Evolutionary conservation across 2,797 vertebrate species (phyloP).

Genomic region (Amazona finschi): DNA sequence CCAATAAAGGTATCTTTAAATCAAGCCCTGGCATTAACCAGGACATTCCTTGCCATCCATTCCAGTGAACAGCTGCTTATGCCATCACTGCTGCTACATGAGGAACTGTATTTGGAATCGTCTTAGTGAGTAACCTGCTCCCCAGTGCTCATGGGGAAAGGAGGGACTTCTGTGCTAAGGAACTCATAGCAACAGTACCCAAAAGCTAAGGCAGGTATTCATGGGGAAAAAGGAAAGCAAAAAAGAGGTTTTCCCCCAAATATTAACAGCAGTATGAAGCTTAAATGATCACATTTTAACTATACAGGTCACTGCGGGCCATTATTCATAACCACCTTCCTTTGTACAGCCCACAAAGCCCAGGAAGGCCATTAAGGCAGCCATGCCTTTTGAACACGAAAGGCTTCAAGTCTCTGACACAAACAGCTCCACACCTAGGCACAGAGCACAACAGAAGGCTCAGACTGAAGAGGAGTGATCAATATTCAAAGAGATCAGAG

Average conservation of each 20-base stretch:
- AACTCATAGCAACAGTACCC: background rate
- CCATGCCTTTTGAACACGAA: background rate
- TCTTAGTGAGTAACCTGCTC: background rate
- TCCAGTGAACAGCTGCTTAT: background rate
- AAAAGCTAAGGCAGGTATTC: background rate
- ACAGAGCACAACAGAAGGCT: background rate
- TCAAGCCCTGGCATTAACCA: background rate
- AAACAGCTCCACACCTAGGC: background rate
- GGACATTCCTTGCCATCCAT: background rate
- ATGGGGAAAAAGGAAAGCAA: background rate
- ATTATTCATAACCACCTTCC: background rate
- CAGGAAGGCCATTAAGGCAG: background rate
- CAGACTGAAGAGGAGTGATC: background rate
- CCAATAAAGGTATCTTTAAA: background rate
- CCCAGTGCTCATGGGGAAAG: background rate
- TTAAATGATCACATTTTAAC: background rate
- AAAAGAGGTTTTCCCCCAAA: background rate
- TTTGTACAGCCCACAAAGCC: background rate
- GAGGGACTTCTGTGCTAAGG: background rate
- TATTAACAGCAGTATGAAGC: background rate
- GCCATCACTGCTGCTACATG: background rate
- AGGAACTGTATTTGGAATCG: background rate
- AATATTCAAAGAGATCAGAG: constrained; percentile 7
- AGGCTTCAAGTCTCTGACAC: background rate
- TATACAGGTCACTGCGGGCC: background rate